These are phyloP conservation scores for Barypeithes pellucidus DNA, from an alignment of 2,888 invertebrate genomes.

Conservation along the genomic window DNA sequence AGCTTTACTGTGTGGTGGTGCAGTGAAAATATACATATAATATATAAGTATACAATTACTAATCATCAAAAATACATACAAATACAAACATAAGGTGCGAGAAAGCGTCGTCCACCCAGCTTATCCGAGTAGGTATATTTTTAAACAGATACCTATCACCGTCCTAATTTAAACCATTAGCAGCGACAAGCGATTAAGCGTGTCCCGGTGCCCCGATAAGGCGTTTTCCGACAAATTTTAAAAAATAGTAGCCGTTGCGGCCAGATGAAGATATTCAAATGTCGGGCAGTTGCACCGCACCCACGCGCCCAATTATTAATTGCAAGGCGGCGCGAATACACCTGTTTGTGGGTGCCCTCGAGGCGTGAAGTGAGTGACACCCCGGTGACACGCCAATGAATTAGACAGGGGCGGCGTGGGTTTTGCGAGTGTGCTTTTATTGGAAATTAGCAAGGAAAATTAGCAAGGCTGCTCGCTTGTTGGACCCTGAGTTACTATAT, in stretches of 20 bases:
- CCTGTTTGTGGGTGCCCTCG: constrained; percentile 30
- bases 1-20: too few relatives aligned
- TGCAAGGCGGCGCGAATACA: constrained; percentile 16
- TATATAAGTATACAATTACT: too few relatives aligned
- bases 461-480: too few relatives aligned
- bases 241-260: constrained; percentile 56
- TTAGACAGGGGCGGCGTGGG: background rate
- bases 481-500: too few relatives aligned
- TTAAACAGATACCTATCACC: background rate
- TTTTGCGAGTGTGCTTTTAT: too few relatives aligned
- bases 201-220: constrained; percentile 25
- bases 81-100: too few relatives aligned
- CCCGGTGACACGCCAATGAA: constrained; percentile 31
- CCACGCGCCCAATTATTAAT: constrained; percentile 48
- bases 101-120: too few relatives aligned
- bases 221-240: constrained; percentile 49
- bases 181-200: constrained; percentile 18
- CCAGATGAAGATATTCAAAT: constrained; percentile 61
- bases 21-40: too few relatives aligned
- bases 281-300: constrained; percentile 47
- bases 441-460: too few relatives aligned
- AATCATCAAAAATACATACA: too few relatives aligned
- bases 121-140: too few relatives aligned
- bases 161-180: constrained; percentile 41
- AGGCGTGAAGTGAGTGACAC: constrained; percentile 26